phyloP scores from a whole-genome alignment of 2,888 invertebrate species.

The Ptychoptera contaminata region DNA sequence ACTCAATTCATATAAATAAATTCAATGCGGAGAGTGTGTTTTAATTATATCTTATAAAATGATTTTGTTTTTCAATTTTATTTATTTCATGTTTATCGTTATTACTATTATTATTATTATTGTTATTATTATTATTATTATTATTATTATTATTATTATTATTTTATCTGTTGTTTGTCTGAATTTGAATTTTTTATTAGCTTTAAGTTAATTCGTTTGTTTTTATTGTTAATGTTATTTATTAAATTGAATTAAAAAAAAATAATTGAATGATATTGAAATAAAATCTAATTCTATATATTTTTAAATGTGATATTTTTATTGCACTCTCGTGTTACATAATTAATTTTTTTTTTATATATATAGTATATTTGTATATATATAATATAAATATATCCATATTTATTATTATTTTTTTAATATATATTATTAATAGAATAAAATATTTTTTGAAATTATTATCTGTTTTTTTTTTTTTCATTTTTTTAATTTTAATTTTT shows the following conservation, averaged over 20 bases:
- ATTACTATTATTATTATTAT: no score
- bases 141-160: no score
- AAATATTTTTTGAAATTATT: neutral
- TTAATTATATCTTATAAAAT: no score
- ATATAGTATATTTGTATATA: slow-evolving; percentile 7
- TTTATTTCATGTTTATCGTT: no score
- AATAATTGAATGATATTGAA: neutral
- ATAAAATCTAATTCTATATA: slow-evolving; percentile 1
- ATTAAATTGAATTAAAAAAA: neutral
- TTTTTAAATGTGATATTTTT: slow-evolving; percentile 3
- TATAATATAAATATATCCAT: slow-evolving; percentile 3
- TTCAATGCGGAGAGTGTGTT: no score
- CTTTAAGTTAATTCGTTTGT: slow-evolving; percentile 2
- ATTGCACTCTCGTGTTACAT: slow-evolving; percentile 5
- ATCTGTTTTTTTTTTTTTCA: neutral
- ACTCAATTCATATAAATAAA: no score
- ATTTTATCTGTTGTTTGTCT: slow-evolving; percentile 2
- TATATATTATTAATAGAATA: neutral
- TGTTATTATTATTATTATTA: no score
- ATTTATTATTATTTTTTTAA: neutral
- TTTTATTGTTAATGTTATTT: slow-evolving; percentile 2
- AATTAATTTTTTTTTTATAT: slow-evolving; percentile 7
- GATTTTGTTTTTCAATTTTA: no score
- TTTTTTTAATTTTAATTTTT: neutral
- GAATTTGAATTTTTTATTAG: slow-evolving; percentile 7